Base-by-base conservation (phyloP, 2,113 vertebrate species). In the Corythornis cristatus region DNA sequence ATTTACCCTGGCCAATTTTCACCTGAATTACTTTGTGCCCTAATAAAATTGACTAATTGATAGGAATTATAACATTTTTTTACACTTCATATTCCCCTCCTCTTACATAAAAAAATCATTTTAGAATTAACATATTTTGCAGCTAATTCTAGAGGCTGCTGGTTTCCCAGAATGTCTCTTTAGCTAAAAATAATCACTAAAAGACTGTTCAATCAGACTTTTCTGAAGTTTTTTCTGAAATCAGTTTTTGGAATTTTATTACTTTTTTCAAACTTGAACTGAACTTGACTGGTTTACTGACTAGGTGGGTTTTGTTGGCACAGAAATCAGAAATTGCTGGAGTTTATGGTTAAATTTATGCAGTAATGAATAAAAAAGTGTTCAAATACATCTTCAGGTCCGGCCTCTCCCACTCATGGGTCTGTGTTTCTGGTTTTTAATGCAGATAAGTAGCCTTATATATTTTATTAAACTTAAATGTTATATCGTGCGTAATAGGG, bases 51-150 rank as follows among this genome's bases (percentile, higher is more conserved):
- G 54, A 75, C 42, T 60, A 6, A n/a, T 66, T 93, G 74, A 78
- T 92, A 75, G 17, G 37, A 46, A 66, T 13, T 54, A 25, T 73
- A 92, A 92, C 20, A 54, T 89, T 90, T 84, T 92, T 88, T 96
- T 79, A 37, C 8, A 65, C 54, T 26, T 93, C 54, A 88, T 70
- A 62, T 84, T 84, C 25, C 15, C 10, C 71, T 94, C 56, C 79
- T 37, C 46, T 85, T 79, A 17, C 29, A 9, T 73, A 79, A 62
- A 54, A 89, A 92, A 79, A n/a, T 33, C 1, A 70, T 68, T 92
- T 70, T 54, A 51, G 21, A 66, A 68, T 70, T 61, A 86, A 35
- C 5, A 43, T 87, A 58, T 83, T 87, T 90, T 92, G 33, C 54
- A 85, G 43, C 26, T 92, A 71, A 79, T 84, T 86, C 37, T 66